These are phyloP conservation scores for Drosophila austrosaltans DNA, from an alignment of 2,888 invertebrate species.

Conservation along the genomic window DNA sequence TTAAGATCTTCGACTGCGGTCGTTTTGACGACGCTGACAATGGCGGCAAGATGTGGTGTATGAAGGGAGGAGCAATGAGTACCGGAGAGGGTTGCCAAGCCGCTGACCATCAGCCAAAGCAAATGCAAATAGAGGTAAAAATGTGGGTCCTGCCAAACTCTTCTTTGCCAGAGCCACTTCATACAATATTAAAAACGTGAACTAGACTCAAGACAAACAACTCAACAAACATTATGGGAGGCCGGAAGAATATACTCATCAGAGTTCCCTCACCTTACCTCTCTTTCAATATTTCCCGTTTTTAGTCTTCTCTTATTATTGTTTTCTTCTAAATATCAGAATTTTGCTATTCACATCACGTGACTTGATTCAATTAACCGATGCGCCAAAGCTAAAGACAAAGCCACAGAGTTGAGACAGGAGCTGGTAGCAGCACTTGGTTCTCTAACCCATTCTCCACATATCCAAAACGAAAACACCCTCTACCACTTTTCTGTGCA, in stretches of 20 bases:
- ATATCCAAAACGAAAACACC: background rate
- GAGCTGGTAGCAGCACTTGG: slow-evolving; percentile 44
- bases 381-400: slow-evolving; percentile 59
- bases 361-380: slow-evolving; percentile 82
- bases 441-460: slow-evolving; percentile 10
- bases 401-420: slow-evolving; percentile 61
- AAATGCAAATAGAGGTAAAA: slow-evolving; percentile 69
- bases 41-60: slow-evolving; percentile 19
- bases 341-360: slow-evolving; percentile 81
- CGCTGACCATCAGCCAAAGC: slow-evolving; percentile 49
- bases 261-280: slow-evolving; percentile 27
- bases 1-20: slow-evolving; percentile 81
- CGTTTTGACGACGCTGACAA: slow-evolving; percentile 74
- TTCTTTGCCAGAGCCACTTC: slow-evolving; percentile 40
- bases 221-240: background rate
- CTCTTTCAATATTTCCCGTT: slow-evolving; percentile 49
- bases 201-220: slow-evolving; percentile 33
- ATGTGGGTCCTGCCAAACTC: slow-evolving; percentile 37
- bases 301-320: background rate
- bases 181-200: slow-evolving; percentile 65
- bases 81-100: slow-evolving; percentile 17
- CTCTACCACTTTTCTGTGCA: slow-evolving; percentile 10
- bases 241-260: slow-evolving; percentile 26
- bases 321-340: slow-evolving; percentile 41
- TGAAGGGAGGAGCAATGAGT: background rate